Evolutionary conservation across 1,140 invertebrate genomes (phyloP).

Genomic region (Apis mellifera): DNA sequence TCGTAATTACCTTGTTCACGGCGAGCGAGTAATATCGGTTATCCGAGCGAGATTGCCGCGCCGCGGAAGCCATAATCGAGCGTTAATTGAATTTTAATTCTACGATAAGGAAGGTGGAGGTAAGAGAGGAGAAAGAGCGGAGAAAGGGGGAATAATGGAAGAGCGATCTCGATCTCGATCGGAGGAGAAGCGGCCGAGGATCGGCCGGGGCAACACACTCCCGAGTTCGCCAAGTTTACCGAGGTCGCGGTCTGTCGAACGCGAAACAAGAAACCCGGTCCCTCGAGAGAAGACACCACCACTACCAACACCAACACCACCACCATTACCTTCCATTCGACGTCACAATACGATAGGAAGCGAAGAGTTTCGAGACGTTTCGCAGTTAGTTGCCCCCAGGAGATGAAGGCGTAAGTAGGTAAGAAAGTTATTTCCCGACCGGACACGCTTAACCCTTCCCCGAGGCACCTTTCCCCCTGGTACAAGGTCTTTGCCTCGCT

Average conservation of each 20-base stretch:
- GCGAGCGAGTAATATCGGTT: constrained; percentile 44
- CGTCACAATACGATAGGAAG: constrained; percentile 67
- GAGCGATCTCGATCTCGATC: constrained; percentile 13
- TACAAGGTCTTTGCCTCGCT: constrained; percentile 45
- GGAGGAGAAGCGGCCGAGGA: not conserved
- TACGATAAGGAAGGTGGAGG: constrained; percentile 26
- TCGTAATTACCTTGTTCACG: constrained; percentile 53
- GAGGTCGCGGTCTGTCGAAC: constrained; percentile 56
- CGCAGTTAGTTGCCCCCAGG: constrained; percentile 75
- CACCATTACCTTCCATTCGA: constrained; percentile 28
- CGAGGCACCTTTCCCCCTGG: constrained; percentile 50
- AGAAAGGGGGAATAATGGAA: not conserved
- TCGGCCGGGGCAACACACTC: not conserved
- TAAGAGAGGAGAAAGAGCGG: not conserved
- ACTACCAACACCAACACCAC: too few relatives aligned
- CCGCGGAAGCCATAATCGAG: constrained; percentile 24
- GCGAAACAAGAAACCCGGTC: constrained; percentile 55
- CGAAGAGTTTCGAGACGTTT: constrained; percentile 69
- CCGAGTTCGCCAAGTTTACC: constrained; percentile 36
- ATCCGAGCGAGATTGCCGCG: constrained; percentile 15
- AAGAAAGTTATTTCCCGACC: constrained; percentile 81
- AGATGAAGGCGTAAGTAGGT: constrained; percentile 81
- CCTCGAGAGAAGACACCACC: constrained; percentile 29
- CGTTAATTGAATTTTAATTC: constrained; percentile 60
- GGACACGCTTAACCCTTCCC: constrained; percentile 79